Conservation (phyloP, 35 echinoderm and acorn worm genomes). For the Lytechinus pictus region DNA sequence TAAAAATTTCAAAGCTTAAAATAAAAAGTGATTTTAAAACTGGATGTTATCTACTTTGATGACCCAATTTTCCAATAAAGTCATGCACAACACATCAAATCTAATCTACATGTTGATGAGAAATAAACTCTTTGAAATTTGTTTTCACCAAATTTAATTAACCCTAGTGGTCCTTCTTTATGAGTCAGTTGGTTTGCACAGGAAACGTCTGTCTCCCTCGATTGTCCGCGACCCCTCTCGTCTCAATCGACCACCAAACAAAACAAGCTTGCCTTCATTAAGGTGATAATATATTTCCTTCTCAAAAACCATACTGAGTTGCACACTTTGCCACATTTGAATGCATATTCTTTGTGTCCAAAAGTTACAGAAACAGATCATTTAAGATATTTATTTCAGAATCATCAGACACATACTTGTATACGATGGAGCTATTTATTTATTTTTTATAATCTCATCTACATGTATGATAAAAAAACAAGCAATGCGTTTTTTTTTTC, state of each 20-base stretch:
- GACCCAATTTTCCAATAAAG: background rate
- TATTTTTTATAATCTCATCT: no score
- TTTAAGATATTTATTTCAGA: no score
- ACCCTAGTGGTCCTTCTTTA: background rate
- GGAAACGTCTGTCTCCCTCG: background rate
- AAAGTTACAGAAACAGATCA: no score
- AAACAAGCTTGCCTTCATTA: background rate
- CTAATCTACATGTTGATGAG: background rate
- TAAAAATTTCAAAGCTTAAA: no score
- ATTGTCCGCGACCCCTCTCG: background rate
- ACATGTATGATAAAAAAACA: no score
- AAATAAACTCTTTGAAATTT: background rate
- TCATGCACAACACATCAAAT: background rate
- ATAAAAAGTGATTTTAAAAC: no score
- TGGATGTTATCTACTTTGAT: background rate
- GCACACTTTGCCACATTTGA: no score
- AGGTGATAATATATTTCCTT: background rate
- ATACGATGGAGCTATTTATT: no score
- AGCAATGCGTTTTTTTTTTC: no score
- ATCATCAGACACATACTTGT: no score
- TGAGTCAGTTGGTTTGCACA: background rate
- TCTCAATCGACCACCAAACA: background rate
- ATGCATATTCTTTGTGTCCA: no score
- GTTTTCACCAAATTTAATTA: background rate
- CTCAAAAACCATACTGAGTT: no score